Evolutionary conservation across 2,797 vertebrate genomes (phyloP).

Genomic region (Sitta carolinensis): DNA sequence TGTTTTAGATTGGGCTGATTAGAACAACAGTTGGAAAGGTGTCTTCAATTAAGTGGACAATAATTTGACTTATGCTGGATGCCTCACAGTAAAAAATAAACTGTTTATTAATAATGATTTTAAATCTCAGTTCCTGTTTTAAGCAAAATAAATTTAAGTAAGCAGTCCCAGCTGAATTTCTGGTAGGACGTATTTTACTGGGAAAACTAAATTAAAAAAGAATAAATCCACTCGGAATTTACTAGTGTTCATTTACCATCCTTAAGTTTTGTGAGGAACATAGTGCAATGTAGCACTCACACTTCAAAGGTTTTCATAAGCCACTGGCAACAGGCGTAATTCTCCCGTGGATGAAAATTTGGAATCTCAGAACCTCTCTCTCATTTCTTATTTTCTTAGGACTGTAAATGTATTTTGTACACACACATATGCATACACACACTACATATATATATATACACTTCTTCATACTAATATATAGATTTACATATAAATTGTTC

Average conservation of each 20-base stretch:
- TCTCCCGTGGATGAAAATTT: neutral
- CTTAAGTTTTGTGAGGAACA: neutral
- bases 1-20: neutral
- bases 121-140: conserved; percentile 56
- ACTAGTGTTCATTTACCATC: neutral
- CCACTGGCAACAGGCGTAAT: neutral
- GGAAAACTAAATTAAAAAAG: neutral
- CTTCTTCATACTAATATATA: neutral
- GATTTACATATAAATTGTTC: neutral
- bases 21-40: conserved; percentile 45
- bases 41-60: conserved; percentile 37
- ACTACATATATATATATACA: accelerated
- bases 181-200: neutral
- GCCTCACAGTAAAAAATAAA: conserved; percentile 55
- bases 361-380: neutral
- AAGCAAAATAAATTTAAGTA: conserved; percentile 36
- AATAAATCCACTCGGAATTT: neutral
- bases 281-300: neutral
- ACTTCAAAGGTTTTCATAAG: neutral
- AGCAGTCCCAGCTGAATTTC: conserved; percentile 14
- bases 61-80: conserved; percentile 46
- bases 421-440: neutral
- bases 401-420: neutral
- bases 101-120: conserved; percentile 64
- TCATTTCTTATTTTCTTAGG: neutral